Conservation (phyloP, 2,113 vertebrate genomes). For the Ceyx cyanopectus region DNA sequence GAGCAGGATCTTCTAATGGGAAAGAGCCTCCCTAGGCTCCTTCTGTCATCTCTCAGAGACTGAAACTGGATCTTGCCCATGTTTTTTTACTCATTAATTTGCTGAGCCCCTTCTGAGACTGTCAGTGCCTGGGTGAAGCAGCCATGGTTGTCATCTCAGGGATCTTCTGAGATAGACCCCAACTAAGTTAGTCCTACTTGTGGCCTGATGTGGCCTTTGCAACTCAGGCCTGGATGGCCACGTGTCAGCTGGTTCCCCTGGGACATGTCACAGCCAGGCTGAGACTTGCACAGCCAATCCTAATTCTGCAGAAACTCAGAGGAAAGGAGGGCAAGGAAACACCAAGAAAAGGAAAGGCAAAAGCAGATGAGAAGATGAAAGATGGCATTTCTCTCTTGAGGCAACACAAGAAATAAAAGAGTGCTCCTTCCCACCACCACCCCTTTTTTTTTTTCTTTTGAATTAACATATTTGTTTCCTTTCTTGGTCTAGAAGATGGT, state of each 20-base stretch:
- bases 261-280: background rate
- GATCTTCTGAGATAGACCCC: background rate
- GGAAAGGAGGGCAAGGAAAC: background rate
- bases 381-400: conserved; percentile 47
- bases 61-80: background rate
- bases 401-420: conserved; percentile 44
- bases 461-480: conserved; percentile 29
- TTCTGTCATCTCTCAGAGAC: background rate
- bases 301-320: background rate
- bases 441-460: background rate
- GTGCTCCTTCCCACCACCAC: background rate
- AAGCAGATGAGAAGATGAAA: conserved; percentile 56
- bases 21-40: background rate
- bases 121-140: background rate
- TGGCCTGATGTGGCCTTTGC: background rate
- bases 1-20: background rate
- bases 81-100: background rate
- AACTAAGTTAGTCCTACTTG: rapidly evolving
- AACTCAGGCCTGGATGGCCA: background rate
- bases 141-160: background rate
- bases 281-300: background rate
- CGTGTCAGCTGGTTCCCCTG: background rate
- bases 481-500: background rate
- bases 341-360: background rate
- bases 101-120: background rate